Percentiles rank a stretch among this genome's conserved stretches.
Evolutionary conservation across 2,797 vertebrate species (phyloP).

Genomic region (Clarias laeviceps): DNA sequence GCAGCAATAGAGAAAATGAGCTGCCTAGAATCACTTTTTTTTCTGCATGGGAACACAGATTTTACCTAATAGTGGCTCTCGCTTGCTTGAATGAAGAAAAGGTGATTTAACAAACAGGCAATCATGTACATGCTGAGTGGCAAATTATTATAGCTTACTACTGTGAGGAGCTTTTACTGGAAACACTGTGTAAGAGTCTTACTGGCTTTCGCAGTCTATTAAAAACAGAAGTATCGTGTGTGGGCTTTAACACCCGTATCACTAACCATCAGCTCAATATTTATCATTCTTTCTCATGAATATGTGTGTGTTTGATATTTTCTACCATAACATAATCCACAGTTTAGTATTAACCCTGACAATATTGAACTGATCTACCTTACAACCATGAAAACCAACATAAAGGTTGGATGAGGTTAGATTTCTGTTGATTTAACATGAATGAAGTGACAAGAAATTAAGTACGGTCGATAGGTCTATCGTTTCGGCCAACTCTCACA

Average conservation of each 20-base stretch:
- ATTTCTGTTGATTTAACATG: background rate
- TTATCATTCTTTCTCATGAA: background rate
- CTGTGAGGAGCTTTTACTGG: slow-evolving; percentile 24
- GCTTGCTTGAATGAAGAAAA: background rate
- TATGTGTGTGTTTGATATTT: slow-evolving; percentile 1
- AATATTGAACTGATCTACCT: background rate
- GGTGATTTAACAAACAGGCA: slow-evolving; percentile 30
- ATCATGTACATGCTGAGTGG: slow-evolving; percentile 23
- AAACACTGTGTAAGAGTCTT: background rate
- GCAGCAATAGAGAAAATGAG: slow-evolving; percentile 39
- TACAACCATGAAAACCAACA: background rate
- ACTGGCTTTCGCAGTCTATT: too few relatives aligned
- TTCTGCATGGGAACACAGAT: background rate
- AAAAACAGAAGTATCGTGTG: background rate
- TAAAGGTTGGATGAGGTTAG: too few relatives aligned
- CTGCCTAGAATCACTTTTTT: background rate
- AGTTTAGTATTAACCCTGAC: background rate
- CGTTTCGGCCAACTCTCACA: background rate
- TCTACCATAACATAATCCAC: background rate
- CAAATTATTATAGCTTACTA: slow-evolving; percentile 16
- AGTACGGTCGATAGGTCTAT: background rate
- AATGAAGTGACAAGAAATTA: background rate
- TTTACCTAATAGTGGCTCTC: slow-evolving; percentile 3
- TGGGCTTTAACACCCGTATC: background rate
- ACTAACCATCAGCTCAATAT: background rate